A percentile compares a stretch with the other conserved stretches of the same genome.
These are phyloP conservation scores for Teinopalpus imperialis DNA, from an alignment of 2,888 invertebrate genomes.

Conservation along the genomic window DNA sequence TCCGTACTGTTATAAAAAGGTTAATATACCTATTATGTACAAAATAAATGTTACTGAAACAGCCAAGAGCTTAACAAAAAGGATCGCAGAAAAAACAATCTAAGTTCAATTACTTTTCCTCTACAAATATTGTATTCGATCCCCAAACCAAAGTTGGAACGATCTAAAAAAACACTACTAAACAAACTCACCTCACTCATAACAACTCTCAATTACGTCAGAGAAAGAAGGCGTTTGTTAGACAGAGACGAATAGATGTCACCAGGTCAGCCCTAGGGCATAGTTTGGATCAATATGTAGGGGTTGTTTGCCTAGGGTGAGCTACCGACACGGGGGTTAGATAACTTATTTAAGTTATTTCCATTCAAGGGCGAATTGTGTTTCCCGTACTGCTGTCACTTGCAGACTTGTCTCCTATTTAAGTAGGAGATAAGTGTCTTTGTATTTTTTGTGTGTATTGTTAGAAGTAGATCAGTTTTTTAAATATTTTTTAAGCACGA, in stretches of 20 bases:
- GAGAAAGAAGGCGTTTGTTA: slow-evolving; percentile 17
- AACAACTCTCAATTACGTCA: slow-evolving; percentile 10
- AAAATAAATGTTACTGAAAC: too few relatives aligned
- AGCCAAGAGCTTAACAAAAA: too few relatives aligned
- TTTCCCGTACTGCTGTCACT: slow-evolving; percentile 2
- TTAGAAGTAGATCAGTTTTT: too few relatives aligned
- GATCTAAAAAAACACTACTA: neutral
- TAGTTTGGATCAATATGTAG: slow-evolving; percentile 30
- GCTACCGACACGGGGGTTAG: slow-evolving; percentile 3
- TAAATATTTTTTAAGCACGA: too few relatives aligned
- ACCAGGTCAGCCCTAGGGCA: slow-evolving; percentile 15
- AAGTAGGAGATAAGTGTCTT: too few relatives aligned
- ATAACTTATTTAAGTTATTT: slow-evolving; percentile 14
- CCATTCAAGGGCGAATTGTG: neutral
- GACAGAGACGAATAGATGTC: slow-evolving; percentile 17
- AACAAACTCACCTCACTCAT: slow-evolving; percentile 4
- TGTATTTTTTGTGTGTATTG: too few relatives aligned
- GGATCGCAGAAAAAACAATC: neutral
- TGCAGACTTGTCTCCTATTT: neutral
- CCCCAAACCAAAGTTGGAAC: neutral
- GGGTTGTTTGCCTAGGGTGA: slow-evolving; percentile 35
- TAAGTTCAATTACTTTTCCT: neutral
- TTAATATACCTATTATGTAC: too few relatives aligned
- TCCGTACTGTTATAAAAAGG: too few relatives aligned
- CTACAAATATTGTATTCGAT: too few relatives aligned